A percentile compares a stretch with the other conserved stretches of the same genome.
phyloP scores from a whole-genome alignment of 2,888 invertebrate genomes.

The Limnephilus marmoratus region DNA sequence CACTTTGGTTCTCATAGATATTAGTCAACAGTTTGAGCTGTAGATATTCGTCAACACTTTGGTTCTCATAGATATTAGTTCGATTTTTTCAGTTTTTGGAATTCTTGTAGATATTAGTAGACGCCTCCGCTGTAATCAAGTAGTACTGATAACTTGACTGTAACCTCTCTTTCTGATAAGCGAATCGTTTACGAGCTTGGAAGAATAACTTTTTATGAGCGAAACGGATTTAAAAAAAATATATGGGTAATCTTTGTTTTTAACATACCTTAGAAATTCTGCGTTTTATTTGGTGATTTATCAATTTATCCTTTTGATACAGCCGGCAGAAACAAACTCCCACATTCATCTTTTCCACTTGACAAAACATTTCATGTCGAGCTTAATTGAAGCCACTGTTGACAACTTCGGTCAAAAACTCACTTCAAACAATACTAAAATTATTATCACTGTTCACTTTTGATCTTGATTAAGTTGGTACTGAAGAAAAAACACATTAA shows the following conservation, averaged over 20 bases:
- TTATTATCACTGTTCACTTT: conserved; percentile 2
- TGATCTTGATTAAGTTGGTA: background rate
- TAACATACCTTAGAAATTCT: background rate
- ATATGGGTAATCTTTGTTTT: background rate
- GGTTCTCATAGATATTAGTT: too few species aligned
- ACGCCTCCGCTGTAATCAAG: too few species aligned
- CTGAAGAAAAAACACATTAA: background rate
- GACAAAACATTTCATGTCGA: conserved; percentile 12
- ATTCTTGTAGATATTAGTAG: too few species aligned
- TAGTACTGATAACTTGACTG: too few species aligned
- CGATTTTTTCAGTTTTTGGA: too few species aligned
- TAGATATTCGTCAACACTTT: too few species aligned
- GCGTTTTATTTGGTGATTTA: background rate
- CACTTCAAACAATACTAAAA: background rate
- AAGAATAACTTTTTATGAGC: too few species aligned
- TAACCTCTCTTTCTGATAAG: too few species aligned
- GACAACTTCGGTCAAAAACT: background rate
- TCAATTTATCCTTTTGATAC: background rate
- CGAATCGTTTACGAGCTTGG: too few species aligned
- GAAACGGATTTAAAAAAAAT: background rate
- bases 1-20: too few species aligned
- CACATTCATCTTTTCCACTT: conserved; percentile 20
- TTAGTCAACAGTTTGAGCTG: too few species aligned
- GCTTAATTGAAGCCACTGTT: background rate
- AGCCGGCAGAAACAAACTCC: background rate